Percentiles rank a stretch among this genome's conserved stretches.
These are phyloP conservation scores for Stenotaenia linearis DNA, from an alignment of 2,888 invertebrate species.

Conservation along the genomic window DNA sequence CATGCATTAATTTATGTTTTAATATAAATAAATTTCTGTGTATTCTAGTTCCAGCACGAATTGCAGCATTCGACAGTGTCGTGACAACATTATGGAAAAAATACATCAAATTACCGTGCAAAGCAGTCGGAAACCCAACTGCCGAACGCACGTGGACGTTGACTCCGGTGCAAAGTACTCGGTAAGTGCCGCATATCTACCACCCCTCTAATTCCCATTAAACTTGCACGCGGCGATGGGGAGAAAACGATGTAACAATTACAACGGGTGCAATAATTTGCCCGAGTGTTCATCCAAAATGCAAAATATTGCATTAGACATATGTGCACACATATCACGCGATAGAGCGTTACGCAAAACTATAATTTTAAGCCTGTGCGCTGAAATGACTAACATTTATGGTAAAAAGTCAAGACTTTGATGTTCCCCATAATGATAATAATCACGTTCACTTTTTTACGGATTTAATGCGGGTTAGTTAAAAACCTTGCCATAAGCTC, in stretches of 20 bases:
- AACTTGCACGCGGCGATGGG: slow-evolving; percentile 22
- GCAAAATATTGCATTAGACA: slow-evolving; percentile 3
- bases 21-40: neutral
- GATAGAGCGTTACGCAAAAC: neutral
- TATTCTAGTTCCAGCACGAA: slow-evolving; percentile 75
- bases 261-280: slow-evolving; percentile 12
- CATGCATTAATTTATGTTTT: neutral
- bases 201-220: neutral
- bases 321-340: neutral
- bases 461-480: slow-evolving; percentile 4
- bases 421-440: slow-evolving; percentile 1
- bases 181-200: slow-evolving; percentile 8
- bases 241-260: slow-evolving; percentile 24
- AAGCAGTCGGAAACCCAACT: slow-evolving; percentile 87
- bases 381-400: slow-evolving; percentile 9
- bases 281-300: slow-evolving; percentile 16
- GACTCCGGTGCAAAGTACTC: slow-evolving; percentile 7
- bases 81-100: slow-evolving; percentile 64
- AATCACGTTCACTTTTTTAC: neutral
- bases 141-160: slow-evolving; percentile 76
- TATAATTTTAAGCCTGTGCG: slow-evolving; percentile 10
- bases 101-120: slow-evolving; percentile 83
- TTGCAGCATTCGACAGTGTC: slow-evolving; percentile 88
- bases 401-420: slow-evolving; percentile 16
- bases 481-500: neutral